phyloP scores from a whole-genome alignment of 2,888 invertebrate genomes.

The Drymonia ruficornis region DNA sequence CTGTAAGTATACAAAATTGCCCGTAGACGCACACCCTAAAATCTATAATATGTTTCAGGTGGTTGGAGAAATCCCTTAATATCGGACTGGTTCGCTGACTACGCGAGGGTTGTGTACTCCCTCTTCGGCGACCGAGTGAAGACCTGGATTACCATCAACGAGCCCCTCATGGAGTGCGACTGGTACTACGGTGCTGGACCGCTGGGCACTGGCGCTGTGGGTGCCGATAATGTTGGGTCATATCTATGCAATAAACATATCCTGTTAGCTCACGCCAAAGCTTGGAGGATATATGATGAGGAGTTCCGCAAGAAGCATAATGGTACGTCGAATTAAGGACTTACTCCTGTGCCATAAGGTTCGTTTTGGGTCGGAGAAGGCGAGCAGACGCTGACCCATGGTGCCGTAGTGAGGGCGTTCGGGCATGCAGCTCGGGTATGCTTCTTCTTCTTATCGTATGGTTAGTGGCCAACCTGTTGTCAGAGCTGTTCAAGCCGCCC shows the following conservation, averaged over 20 bases:
- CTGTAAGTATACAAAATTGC: too few relatives aligned
- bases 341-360: not conserved
- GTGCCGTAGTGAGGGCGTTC: too few relatives aligned
- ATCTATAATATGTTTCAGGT: too few relatives aligned
- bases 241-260: conserved; percentile 87
- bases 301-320: conserved; percentile 78
- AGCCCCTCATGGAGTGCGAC: conserved; percentile 79
- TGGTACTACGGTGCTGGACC: conserved; percentile 63
- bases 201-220: conserved; percentile 36
- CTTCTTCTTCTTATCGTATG: too few relatives aligned
- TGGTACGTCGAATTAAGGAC: conserved; percentile 53
- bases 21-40: too few relatives aligned
- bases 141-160: conserved; percentile 90
- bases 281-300: conserved; percentile 84
- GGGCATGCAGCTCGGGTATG: too few relatives aligned
- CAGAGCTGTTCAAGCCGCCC: too few relatives aligned
- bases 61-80: conserved; percentile 67
- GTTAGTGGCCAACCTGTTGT: too few relatives aligned
- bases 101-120: conserved; percentile 79
- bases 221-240: conserved; percentile 64
- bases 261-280: conserved; percentile 88
- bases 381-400: too few relatives aligned
- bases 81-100: conserved; percentile 85
- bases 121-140: conserved; percentile 85
- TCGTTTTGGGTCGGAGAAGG: too few relatives aligned